Evolutionary conservation across 2,888 invertebrate species (phyloP).

Genomic region (Polyommatus icarus): DNA sequence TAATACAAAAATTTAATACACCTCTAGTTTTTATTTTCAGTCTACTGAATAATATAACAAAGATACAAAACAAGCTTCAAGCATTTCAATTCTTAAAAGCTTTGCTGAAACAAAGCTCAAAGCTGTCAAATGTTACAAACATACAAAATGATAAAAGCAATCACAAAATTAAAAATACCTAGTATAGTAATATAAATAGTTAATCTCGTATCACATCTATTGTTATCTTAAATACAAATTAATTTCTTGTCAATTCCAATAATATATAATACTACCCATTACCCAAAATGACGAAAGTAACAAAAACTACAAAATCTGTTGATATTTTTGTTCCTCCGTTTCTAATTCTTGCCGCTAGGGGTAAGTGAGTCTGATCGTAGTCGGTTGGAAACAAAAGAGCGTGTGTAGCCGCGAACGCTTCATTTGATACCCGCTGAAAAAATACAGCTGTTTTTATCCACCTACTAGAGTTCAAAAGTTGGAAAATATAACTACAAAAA

Average conservation of each 20-base stretch:
- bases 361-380: neutral
- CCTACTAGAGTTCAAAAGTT: too few species aligned
- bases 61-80: neutral
- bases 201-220: neutral
- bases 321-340: neutral
- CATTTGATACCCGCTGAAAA: slow-evolving; percentile 67
- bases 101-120: neutral
- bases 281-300: slow-evolving; percentile 29
- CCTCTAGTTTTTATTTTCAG: neutral
- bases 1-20: neutral
- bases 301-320: slow-evolving; percentile 8
- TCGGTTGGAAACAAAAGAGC: slow-evolving; percentile 53
- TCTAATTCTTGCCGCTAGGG: neutral
- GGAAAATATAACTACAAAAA: too few species aligned
- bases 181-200: neutral
- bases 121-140: neutral
- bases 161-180: neutral
- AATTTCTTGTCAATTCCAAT: neutral
- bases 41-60: neutral
- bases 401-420: slow-evolving; percentile 69
- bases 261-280: slow-evolving; percentile 32
- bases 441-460: too few species aligned
- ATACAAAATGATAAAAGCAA: neutral
- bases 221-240: slow-evolving; percentile 28
- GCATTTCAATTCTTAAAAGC: neutral